A percentile compares a stretch with the other conserved stretches of the same genome.
phyloP scores from a whole-genome alignment of 1,140 invertebrate species.

The Drosophila neocordata region DNA sequence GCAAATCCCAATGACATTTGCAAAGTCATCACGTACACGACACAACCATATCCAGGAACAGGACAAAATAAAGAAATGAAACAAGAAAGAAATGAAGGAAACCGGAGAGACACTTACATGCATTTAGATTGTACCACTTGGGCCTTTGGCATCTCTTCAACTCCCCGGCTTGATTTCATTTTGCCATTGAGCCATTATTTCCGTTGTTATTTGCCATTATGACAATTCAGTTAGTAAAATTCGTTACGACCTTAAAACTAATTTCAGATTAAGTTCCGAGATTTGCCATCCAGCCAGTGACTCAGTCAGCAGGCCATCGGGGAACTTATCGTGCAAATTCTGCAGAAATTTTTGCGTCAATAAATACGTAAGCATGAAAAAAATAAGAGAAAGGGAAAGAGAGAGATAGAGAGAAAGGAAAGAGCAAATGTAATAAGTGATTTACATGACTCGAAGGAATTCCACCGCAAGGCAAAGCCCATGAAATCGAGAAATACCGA shows the following conservation, averaged over 20 bases:
- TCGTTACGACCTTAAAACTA: conserved; percentile 78
- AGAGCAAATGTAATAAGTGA: conserved; percentile 75
- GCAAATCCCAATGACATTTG: conserved; percentile 56
- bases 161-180: conserved; percentile 51
- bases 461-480: conserved; percentile 62
- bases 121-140: conserved; percentile 49
- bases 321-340: conserved; percentile 30
- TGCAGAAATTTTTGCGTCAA: conserved; percentile 61
- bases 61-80: not conserved
- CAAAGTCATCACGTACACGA: conserved; percentile 80
- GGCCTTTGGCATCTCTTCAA: conserved; percentile 9
- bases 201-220: conserved; percentile 80
- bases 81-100: not conserved
- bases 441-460: conserved; percentile 80
- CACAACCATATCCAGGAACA: conserved; percentile 31
- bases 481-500: conserved; percentile 67
- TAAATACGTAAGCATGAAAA: conserved; percentile 22
- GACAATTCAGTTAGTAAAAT: conserved; percentile 80
- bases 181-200: conserved; percentile 66
- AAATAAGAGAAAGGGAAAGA: conserved; percentile 1
- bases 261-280: conserved; percentile 77
- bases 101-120: conserved; percentile 31
- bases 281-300: conserved; percentile 33
- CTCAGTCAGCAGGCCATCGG: conserved; percentile 9
- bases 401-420: conserved; percentile 17